These are phyloP conservation scores for Paradisaea rubra DNA, from an alignment of 2,113 vertebrate species.

Conservation along the genomic window DNA sequence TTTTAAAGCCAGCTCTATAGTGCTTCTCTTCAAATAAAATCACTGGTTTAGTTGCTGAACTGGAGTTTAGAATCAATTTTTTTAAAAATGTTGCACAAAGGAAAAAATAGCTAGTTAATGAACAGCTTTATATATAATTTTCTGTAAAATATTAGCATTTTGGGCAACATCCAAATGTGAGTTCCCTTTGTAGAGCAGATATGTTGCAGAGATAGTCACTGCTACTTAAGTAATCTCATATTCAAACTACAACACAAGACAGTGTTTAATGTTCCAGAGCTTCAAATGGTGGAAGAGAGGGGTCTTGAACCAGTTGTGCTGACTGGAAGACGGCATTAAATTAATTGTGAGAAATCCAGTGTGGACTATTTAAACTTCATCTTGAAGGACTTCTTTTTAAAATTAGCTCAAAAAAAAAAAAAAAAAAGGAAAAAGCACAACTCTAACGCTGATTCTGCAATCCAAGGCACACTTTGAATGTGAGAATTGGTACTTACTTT, in stretches of 20 bases:
- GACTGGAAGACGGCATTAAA: neutral
- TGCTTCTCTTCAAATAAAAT: constrained; percentile 44
- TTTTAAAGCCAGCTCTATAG: constrained; percentile 27
- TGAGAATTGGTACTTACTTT: neutral
- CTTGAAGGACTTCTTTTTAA: neutral
- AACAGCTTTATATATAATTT: neutral
- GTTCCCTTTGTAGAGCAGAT: constrained; percentile 38
- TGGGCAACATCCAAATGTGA: neutral
- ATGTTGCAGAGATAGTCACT: constrained; percentile 16
- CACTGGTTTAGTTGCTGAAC: constrained; percentile 1
- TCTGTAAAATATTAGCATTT: constrained; percentile 25
- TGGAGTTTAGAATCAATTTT: neutral
- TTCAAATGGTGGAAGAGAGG: constrained; percentile 27
- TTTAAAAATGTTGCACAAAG: neutral
- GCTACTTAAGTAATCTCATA: constrained; percentile 1
- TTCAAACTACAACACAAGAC: constrained; percentile 25
- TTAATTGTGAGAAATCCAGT: neutral
- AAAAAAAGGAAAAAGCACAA: neutral
- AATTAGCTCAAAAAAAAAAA: neutral
- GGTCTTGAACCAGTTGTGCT: constrained; percentile 13
- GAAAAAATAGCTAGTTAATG: constrained; percentile 19
- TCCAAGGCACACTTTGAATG: neutral
- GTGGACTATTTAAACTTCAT: neutral
- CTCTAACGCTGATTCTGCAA: neutral
- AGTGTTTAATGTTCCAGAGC: constrained; percentile 39